phyloP scores from a whole-genome alignment of 2,113 vertebrate species.

The Vimba vimba region DNA sequence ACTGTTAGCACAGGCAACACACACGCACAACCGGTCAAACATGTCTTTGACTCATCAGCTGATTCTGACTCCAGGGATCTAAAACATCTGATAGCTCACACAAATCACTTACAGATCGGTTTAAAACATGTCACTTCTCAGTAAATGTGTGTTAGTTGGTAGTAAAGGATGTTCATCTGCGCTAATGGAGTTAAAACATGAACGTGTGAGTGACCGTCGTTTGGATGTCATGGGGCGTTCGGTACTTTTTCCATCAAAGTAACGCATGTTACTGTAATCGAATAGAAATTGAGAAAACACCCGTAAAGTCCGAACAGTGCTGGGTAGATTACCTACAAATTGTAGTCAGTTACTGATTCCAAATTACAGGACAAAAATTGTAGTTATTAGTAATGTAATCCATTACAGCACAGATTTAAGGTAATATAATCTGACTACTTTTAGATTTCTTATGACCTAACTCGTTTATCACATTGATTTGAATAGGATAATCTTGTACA shows the following conservation, averaged over 20 bases:
- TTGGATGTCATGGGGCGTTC: neutral
- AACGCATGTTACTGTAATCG: neutral
- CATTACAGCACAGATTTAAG: too few species aligned
- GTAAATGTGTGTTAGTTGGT: neutral
- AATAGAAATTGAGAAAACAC: neutral
- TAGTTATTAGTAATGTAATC: too few species aligned
- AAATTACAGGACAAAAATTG: too few species aligned
- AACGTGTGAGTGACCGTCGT: neutral
- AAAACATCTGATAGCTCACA: neutral
- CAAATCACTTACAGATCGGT: neutral
- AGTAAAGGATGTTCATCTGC: neutral
- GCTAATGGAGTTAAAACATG: neutral
- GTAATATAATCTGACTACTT: too few species aligned
- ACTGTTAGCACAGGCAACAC: conserved; percentile 14
- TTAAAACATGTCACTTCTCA: neutral
- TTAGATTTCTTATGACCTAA: too few species aligned
- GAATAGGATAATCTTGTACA: too few species aligned
- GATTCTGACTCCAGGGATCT: neutral
- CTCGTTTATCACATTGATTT: too few species aligned
- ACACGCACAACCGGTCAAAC: conserved; percentile 9
- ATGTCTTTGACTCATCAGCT: neutral
- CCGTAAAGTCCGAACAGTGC: too few species aligned
- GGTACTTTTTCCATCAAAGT: neutral
- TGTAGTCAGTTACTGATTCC: too few species aligned
- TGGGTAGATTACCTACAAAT: too few species aligned